A percentile compares a stretch with the other conserved stretches of the same genome.
Evolutionary conservation across 1,140 invertebrate genomes (phyloP).

Genomic region (Neodiprion pinetum): DNA sequence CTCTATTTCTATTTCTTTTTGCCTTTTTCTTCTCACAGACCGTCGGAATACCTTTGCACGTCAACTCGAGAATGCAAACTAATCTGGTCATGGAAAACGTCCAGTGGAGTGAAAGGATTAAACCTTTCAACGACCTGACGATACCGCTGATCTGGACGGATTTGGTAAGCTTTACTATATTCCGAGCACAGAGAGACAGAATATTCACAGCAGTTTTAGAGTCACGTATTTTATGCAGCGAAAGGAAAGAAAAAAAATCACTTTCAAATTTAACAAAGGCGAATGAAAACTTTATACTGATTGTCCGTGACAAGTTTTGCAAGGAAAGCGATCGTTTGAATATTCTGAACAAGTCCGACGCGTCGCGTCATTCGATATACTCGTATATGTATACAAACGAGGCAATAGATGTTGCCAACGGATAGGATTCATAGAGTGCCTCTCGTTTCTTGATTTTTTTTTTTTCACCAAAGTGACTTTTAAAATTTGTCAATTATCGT

Average conservation of each 20-base stretch:
- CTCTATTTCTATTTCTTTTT: background rate
- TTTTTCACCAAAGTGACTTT: too few relatives aligned
- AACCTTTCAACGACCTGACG: conserved; percentile 66
- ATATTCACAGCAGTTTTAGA: background rate
- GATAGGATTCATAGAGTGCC: too few relatives aligned
- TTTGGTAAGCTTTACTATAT: conserved; percentile 60
- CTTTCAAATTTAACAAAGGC: too few relatives aligned
- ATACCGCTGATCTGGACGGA: conserved; percentile 74
- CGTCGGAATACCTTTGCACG: conserved; percentile 66
- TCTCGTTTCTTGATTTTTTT: too few relatives aligned
- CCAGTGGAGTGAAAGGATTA: conserved; percentile 61
- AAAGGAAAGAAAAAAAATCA: too few relatives aligned
- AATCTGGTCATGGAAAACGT: conserved; percentile 70
- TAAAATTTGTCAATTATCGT: background rate
- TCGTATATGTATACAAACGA: too few relatives aligned
- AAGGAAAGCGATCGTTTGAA: too few relatives aligned
- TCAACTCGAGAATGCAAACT: conserved; percentile 69
- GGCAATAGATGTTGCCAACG: too few relatives aligned
- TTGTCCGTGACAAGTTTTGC: too few relatives aligned
- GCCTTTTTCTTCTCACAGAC: conserved; percentile 51
- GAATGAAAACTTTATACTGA: too few relatives aligned
- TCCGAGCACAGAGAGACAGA: background rate
- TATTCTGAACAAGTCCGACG: too few relatives aligned
- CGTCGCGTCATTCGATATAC: too few relatives aligned
- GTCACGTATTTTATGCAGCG: background rate